Conservation (phyloP, 2,888 invertebrate genomes). For the Temnothorax rugatulus region DNA sequence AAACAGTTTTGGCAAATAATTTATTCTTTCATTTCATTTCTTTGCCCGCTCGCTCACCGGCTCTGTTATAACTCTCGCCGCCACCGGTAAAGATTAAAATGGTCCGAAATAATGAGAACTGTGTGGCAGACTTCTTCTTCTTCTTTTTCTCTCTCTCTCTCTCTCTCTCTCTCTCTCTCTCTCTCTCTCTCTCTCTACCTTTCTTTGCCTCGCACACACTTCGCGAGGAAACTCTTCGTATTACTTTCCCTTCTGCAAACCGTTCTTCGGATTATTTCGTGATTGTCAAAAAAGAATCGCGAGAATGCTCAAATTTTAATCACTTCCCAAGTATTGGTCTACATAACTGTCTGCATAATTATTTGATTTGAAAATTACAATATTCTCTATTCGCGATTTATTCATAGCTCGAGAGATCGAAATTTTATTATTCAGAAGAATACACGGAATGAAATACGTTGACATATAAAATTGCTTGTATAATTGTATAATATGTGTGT, state of each 20-base stretch:
- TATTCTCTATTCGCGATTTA: not conserved
- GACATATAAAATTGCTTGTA: conserved; percentile 18
- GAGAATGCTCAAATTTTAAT: conserved; percentile 49
- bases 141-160: conserved; percentile 34
- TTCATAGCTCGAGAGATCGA: not conserved
- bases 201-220: conserved; percentile 26
- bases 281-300: conserved; percentile 42
- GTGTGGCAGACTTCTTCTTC: conserved; percentile 70
- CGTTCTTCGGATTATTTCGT: conserved; percentile 60
- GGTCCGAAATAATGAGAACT: conserved; percentile 81
- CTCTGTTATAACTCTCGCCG: conserved; percentile 76
- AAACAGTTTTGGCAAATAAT: conserved; percentile 75
- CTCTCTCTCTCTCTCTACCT: conserved; percentile 34
- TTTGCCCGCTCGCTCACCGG: conserved; percentile 66
- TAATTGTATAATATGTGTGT: not conserved
- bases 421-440: not conserved
- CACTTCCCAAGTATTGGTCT: conserved; percentile 6
- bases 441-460: not conserved
- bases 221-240: conserved; percentile 47
- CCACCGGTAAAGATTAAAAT: conserved; percentile 81
- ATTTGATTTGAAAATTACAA: not conserved
- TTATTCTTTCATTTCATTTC: conserved; percentile 80
- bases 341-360: not conserved
- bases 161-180: conserved; percentile 49
- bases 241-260: conserved; percentile 67